These are phyloP conservation scores for Bombus waltoni DNA, from an alignment of 1,140 invertebrate species.

Conservation along the genomic window DNA sequence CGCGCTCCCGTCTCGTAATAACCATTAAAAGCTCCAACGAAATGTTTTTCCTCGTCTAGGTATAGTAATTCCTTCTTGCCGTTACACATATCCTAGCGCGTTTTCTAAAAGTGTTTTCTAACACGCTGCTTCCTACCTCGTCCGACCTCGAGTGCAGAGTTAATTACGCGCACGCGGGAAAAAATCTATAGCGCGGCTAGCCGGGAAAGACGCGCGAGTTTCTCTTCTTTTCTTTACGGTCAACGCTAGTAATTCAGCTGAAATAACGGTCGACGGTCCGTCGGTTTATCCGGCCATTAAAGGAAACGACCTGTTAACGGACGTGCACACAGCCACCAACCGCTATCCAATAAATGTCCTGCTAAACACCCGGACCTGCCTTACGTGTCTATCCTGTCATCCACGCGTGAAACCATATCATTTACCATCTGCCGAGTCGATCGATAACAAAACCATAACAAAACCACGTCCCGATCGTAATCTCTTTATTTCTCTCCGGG, in stretches of 20 bases:
- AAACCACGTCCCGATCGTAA: conserved; percentile 35
- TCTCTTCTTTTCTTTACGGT: conserved; percentile 34
- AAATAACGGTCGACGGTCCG: conserved; percentile 64
- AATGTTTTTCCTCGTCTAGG: neutral
- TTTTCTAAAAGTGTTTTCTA: conserved; percentile 32
- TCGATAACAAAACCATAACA: conserved; percentile 59
- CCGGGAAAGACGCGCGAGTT: neutral
- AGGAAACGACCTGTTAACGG: conserved; percentile 72
- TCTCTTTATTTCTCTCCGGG: conserved; percentile 19
- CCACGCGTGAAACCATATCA: conserved; percentile 34
- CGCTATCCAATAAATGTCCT: conserved; percentile 70
- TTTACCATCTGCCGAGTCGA: conserved; percentile 31
- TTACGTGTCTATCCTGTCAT: conserved; percentile 52
- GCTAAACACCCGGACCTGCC: conserved; percentile 50
- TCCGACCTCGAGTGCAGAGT: conserved; percentile 12
- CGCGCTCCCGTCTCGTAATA: conserved; percentile 2
- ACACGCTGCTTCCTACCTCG: neutral
- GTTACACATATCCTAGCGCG: neutral
- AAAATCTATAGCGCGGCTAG: conserved; percentile 10
- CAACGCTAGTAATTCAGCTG: conserved; percentile 17
- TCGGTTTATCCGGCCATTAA: conserved; percentile 71
- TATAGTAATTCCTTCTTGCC: neutral
- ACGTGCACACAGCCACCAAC: conserved; percentile 39
- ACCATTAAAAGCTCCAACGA: conserved; percentile 16
- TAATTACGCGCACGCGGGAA: conserved; percentile 40